These are phyloP conservation scores for Epinephelus cyanopodus DNA, from an alignment of 2,113 vertebrate species.

Conservation along the genomic window DNA sequence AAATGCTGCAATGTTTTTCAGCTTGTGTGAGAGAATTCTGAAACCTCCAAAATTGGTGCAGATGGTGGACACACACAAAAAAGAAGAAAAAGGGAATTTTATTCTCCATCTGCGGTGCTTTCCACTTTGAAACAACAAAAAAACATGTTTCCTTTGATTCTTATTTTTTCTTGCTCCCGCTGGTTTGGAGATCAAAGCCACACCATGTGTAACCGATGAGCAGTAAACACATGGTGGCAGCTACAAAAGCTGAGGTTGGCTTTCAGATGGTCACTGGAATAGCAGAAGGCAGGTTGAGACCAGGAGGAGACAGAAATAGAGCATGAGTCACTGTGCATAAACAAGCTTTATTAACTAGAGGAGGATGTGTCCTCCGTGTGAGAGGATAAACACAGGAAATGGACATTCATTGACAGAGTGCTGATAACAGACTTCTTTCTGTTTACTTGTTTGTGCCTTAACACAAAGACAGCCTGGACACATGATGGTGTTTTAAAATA, in stretches of 20 bases:
- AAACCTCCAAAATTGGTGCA: conserved; percentile 11
- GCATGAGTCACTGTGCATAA: conserved; percentile 62
- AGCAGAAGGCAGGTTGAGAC: conserved; percentile 55
- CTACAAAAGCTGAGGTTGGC: conserved; percentile 55
- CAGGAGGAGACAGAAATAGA: conserved; percentile 62
- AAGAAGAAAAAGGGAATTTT: not conserved
- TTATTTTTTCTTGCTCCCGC: conserved; percentile 44
- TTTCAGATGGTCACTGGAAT: conserved; percentile 59
- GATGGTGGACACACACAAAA: not conserved
- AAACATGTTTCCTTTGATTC: conserved; percentile 46
- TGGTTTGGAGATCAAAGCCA: conserved; percentile 62
- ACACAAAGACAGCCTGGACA: not conserved
- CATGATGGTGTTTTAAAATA: conserved; percentile 3
- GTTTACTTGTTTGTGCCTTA: not conserved
- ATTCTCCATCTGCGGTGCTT: conserved; percentile 31
- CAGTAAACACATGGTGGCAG: conserved; percentile 60
- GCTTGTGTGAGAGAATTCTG: not conserved
- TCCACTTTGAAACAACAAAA: conserved; percentile 56
- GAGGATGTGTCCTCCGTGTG: conserved; percentile 18
- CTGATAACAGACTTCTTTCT: conserved; percentile 17
- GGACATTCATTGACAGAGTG: conserved; percentile 22
- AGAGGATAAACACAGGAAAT: conserved; percentile 49
- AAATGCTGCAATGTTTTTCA: not conserved
- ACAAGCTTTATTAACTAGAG: conserved; percentile 53
- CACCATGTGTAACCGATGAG: conserved; percentile 55